These are phyloP conservation scores for Apus apus DNA, from an alignment of 2,113 vertebrate genomes.

Conservation along the genomic window DNA sequence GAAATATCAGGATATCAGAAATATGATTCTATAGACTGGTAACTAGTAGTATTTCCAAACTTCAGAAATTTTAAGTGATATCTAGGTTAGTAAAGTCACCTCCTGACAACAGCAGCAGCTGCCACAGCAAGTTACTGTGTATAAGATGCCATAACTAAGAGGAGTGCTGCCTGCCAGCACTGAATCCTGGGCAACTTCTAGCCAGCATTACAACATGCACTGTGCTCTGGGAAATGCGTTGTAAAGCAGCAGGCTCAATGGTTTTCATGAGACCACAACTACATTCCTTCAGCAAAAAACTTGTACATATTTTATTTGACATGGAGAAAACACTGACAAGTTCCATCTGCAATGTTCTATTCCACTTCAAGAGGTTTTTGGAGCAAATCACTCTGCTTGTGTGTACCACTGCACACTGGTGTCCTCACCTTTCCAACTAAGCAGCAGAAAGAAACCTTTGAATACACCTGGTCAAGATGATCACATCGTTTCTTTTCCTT, in stretches of 20 bases:
- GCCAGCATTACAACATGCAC: neutral
- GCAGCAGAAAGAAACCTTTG: neutral
- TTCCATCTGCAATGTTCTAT: neutral
- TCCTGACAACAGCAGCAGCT: neutral
- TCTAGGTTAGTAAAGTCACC: neutral
- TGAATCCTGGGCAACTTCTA: neutral
- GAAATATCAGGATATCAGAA: neutral
- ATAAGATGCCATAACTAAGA: neutral
- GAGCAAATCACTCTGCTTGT: accelerated
- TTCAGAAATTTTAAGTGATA: neutral
- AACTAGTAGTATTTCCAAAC: neutral
- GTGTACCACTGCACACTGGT: neutral
- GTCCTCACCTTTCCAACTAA: neutral
- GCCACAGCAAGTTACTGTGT: neutral
- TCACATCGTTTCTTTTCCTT: accelerated
- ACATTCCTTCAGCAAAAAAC: neutral
- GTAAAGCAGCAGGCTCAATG: neutral
- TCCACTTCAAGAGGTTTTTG: neutral
- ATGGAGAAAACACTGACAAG: neutral
- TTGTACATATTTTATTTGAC: neutral
- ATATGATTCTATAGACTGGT: neutral
- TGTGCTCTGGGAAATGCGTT: neutral
- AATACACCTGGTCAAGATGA: neutral
- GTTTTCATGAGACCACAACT: neutral
- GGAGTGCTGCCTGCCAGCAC: neutral